phyloP scores from a whole-genome alignment of 2,113 vertebrate species.

The Bostrychus sinensis region DNA sequence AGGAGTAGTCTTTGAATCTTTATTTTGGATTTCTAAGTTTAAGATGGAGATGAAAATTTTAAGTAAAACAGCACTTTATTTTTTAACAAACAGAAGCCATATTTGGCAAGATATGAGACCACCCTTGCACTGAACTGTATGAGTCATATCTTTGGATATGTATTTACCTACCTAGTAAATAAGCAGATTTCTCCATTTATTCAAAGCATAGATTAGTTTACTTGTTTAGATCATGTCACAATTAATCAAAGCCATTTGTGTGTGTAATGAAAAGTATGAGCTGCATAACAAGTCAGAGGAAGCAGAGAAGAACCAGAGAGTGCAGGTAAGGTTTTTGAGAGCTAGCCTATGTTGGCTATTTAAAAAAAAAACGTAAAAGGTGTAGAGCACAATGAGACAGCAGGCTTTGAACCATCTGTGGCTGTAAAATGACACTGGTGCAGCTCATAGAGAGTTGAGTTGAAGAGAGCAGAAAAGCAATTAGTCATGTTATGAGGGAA shows the following conservation, averaged over 20 bases:
- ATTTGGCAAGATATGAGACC: background rate
- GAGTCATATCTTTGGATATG: background rate
- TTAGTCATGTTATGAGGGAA: slow-evolving; percentile 24
- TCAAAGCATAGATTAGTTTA: slow-evolving; percentile 11
- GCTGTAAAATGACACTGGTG: slow-evolving; percentile 71
- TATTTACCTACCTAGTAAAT: background rate
- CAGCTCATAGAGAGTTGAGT: slow-evolving; percentile 39
- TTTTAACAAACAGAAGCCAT: background rate
- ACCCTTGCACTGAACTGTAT: background rate
- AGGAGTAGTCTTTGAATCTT: slow-evolving; percentile 1
- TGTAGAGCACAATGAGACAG: slow-evolving; percentile 37
- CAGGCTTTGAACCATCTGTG: slow-evolving; percentile 63
- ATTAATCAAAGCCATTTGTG: slow-evolving; percentile 39
- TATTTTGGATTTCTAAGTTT: background rate
- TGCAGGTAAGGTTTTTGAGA: slow-evolving; percentile 40
- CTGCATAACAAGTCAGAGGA: slow-evolving; percentile 19
- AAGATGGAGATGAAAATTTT: background rate
- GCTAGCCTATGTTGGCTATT: no score
- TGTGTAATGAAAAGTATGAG: slow-evolving; percentile 29
- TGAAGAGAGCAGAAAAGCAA: slow-evolving; percentile 24
- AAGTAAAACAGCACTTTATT: background rate
- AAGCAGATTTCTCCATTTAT: background rate
- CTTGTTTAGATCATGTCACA: slow-evolving; percentile 48
- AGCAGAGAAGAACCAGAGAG: slow-evolving; percentile 41
- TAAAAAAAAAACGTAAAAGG: slow-evolving; percentile 52